Evolutionary conservation across 2,113 vertebrate species (phyloP), one percentile per base, ranked within the genome.

Genomic region (Ptilonorhynchus violaceus): DNA sequence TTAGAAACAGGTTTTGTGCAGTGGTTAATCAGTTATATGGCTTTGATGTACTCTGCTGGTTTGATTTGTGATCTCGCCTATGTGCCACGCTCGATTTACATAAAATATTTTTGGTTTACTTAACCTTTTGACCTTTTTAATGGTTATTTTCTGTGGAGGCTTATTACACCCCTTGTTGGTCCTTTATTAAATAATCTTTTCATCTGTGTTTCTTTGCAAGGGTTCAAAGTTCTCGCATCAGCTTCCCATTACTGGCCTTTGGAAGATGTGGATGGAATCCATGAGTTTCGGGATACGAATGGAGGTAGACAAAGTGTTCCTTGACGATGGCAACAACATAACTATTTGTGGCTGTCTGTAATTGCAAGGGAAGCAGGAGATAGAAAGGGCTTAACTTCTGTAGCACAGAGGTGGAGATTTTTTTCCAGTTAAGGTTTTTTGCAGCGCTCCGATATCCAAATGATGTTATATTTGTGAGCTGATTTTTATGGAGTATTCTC

Each of bases 211-310:
- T 91, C 68, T 97, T 39, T 93, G 70, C 33, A 96, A 99, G 99
- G 99, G 66, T 98, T 99, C 94, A 96, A 98, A 91, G 98, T 99
- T 95, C 96, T 99, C 55, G 98, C 98, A 17, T 98, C 98, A 7
- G 99, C 99, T 63, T 99, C 99, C 66, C 99, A 99, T 90, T 99
- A 99, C 84, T 99, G 99, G 99, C 99, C 99, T 0, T 39, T 99
- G 90, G 99, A 99, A 93, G 97, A 92, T 1, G 99, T 99, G 98
- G 99, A 99, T 6, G 99, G 99, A 59, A 99, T 99, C 89, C 98
- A 96, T 13, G 99, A 99, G 35, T 98, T 99, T 76, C 99, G 98
- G 96, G 98, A 99, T 49, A 96, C 97, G 1, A 98, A 98, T 79
- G 98, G 98, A 98, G 99, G 99, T 98, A 99, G 98, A 98, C 79